Conservation (phyloP, 2,113 vertebrate species). For the Chaetorhynchus papuensis region DNA sequence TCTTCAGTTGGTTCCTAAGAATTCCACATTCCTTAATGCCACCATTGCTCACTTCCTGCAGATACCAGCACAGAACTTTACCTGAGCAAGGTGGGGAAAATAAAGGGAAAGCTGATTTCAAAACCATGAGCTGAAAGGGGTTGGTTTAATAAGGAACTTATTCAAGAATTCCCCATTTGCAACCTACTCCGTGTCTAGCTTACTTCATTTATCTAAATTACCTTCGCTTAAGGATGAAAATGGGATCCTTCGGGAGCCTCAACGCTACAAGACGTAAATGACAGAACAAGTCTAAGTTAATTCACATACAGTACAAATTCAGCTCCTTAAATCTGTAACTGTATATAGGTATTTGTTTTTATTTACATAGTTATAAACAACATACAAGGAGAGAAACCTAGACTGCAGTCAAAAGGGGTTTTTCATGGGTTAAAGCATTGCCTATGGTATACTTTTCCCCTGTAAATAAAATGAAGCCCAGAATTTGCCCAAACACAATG, state of each 20-base stretch:
- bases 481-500: neutral
- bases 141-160: neutral
- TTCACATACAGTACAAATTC: neutral
- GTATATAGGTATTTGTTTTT: neutral
- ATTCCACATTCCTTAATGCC: neutral
- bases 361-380: neutral
- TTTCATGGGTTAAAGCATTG: neutral
- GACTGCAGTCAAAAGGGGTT: neutral
- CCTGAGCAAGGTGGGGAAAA: neutral
- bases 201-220: neutral
- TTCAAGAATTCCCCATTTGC: neutral
- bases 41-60: neutral
- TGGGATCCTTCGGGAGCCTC: neutral
- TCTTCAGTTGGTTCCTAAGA: neutral
- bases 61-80: neutral
- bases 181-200: neutral
- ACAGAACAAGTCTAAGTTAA: neutral
- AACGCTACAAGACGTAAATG: neutral
- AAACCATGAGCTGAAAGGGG: neutral
- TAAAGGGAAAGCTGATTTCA: neutral
- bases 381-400: neutral
- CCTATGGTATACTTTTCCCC: neutral
- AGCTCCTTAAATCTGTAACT: neutral
- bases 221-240: neutral
- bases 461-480: neutral